Conservation (phyloP, 2,113 vertebrate genomes). For the Paramisgurnus dabryanus region DNA sequence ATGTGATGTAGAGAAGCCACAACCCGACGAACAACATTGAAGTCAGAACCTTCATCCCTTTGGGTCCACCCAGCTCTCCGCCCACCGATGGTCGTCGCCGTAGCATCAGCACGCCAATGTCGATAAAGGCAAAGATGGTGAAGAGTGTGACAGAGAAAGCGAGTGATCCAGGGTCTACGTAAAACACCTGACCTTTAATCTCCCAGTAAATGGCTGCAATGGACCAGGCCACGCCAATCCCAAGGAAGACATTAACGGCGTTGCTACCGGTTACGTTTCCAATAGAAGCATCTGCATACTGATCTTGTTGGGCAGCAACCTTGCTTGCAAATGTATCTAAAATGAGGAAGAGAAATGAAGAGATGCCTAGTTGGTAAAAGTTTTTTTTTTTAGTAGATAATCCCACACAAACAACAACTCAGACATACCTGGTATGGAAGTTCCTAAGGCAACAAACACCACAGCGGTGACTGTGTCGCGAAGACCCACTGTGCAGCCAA, state of each 20-base stretch:
- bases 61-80: constrained; percentile 85
- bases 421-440: constrained; percentile 84
- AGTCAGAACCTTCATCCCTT: constrained; percentile 78
- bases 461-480: constrained; percentile 89
- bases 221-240: constrained; percentile 89
- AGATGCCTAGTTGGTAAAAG: neutral
- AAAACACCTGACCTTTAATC: constrained; percentile 79
- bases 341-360: neutral
- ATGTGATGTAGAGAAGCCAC: constrained; percentile 89
- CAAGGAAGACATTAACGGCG: constrained; percentile 90
- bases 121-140: constrained; percentile 89
- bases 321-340: constrained; percentile 92
- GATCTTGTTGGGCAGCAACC: constrained; percentile 88
- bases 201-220: constrained; percentile 89
- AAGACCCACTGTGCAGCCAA: constrained; percentile 90
- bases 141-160: constrained; percentile 94
- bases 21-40: constrained; percentile 80
- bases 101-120: constrained; percentile 81
- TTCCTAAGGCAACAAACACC: constrained; percentile 90
- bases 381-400: neutral
- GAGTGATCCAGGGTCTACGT: constrained; percentile 84
- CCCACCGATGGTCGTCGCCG: constrained; percentile 85
- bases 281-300: constrained; percentile 86
- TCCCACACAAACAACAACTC: neutral
- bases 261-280: constrained; percentile 93